A percentile compares a stretch with the other conserved stretches of the same genome.
Evolutionary conservation across 1,140 invertebrate species (phyloP).

Genomic region (Dendrolimus punctatus): DNA sequence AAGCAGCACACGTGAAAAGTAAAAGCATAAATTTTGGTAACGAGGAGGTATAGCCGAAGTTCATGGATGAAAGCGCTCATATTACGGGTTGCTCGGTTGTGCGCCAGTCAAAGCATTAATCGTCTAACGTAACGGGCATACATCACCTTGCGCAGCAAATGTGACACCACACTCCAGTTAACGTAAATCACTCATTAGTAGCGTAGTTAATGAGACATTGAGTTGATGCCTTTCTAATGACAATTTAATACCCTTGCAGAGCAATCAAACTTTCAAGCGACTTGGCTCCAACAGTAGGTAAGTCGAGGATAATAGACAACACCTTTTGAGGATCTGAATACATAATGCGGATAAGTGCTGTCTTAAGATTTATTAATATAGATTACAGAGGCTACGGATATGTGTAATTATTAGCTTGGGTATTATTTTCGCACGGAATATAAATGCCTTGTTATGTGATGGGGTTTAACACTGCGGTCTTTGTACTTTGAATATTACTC

Average conservation of each 20-base stretch:
- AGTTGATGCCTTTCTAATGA: slow-evolving; percentile 40
- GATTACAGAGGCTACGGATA: background rate
- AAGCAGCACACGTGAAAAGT: slow-evolving; percentile 3
- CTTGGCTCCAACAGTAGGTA: slow-evolving; percentile 18
- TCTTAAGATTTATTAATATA: slow-evolving; percentile 20
- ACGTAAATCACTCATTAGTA: slow-evolving; percentile 48
- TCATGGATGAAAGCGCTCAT: slow-evolving; percentile 26
- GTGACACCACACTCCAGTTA: slow-evolving; percentile 35
- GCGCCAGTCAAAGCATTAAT: slow-evolving; percentile 19
- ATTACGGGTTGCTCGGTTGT: slow-evolving; percentile 26
- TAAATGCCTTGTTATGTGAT: no score
- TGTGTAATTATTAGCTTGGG: no score
- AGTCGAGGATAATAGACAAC: slow-evolving; percentile 32
- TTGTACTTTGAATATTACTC: no score
- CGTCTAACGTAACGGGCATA: slow-evolving; percentile 15
- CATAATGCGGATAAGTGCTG: slow-evolving; percentile 23
- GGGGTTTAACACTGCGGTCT: no score
- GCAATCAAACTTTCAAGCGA: slow-evolving; percentile 36
- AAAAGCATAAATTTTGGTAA: slow-evolving; percentile 24
- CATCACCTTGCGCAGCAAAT: slow-evolving; percentile 18
- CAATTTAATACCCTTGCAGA: slow-evolving; percentile 44
- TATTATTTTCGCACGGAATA: no score
- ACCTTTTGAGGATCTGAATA: slow-evolving; percentile 24
- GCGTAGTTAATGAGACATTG: slow-evolving; percentile 34
- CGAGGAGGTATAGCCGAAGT: slow-evolving; percentile 20